Conservation (phyloP, 1,140 invertebrate genomes). For the Leucophenga varia region DNA sequence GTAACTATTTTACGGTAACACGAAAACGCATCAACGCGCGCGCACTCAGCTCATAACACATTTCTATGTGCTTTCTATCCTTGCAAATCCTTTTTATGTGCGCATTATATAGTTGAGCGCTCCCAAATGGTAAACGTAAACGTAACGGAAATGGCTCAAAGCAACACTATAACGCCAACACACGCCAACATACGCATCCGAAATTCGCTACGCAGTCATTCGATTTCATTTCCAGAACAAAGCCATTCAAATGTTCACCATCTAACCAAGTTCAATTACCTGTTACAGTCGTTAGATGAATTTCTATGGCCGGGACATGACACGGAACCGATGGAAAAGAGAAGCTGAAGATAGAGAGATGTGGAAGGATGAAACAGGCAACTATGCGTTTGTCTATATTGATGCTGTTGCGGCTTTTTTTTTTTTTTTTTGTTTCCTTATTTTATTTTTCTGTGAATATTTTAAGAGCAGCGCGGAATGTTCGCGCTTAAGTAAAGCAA, state of each 20-base stretch:
- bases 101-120: constrained; percentile 49
- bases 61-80: constrained; percentile 5
- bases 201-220: constrained; percentile 36
- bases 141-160: too few species aligned
- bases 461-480: constrained; percentile 27
- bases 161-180: background rate
- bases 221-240: constrained; percentile 42
- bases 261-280: constrained; percentile 56
- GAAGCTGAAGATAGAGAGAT: too few species aligned
- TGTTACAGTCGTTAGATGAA: constrained; percentile 57
- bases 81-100: constrained; percentile 55
- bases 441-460: constrained; percentile 40
- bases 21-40: constrained; percentile 3
- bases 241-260: constrained; percentile 39
- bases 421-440: background rate
- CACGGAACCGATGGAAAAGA: too few species aligned
- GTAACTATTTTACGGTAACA: constrained; percentile 36
- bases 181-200: constrained; percentile 19
- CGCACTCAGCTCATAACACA: constrained; percentile 4
- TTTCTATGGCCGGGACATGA: constrained; percentile 55
- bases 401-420: background rate
- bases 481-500: background rate
- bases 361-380: too few species aligned
- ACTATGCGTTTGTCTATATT: constrained; percentile 4
- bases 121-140: constrained; percentile 35